phyloP scores from a whole-genome alignment of 2,797 vertebrate genomes.

The Rhincodon typus region DNA sequence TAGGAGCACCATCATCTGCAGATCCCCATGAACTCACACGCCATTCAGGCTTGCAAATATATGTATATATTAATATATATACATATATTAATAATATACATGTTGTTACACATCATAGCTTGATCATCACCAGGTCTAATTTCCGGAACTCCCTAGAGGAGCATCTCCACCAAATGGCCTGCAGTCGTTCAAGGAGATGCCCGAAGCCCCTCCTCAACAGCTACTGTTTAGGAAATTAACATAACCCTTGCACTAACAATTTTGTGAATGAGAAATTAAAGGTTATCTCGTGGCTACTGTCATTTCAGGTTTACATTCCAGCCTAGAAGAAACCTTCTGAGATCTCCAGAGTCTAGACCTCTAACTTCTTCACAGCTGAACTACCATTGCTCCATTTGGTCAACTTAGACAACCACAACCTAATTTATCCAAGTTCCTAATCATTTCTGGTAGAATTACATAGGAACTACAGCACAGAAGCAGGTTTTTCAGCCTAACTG shows the following conservation, averaged over 20 bases:
- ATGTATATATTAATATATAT: too few species aligned
- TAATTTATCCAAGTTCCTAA: background rate
- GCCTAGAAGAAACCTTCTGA: background rate
- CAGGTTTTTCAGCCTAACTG: background rate
- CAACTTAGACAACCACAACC: background rate
- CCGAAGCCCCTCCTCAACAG: background rate
- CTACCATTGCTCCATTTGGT: background rate
- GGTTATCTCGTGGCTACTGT: background rate
- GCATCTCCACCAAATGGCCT: background rate
- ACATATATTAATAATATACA: too few species aligned
- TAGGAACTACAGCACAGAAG: background rate
- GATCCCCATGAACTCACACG: background rate
- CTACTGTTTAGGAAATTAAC: background rate
- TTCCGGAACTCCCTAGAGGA: background rate
- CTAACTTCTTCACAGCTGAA: too few species aligned
- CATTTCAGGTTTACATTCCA: background rate
- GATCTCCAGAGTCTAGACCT: background rate
- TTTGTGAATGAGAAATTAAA: background rate
- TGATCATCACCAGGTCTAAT: background rate
- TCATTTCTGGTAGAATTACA: background rate
- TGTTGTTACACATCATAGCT: too few species aligned
- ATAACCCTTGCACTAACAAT: background rate
- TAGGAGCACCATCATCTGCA: background rate
- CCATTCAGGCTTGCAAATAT: background rate
- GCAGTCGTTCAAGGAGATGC: background rate